Percentiles rank a stretch among this genome's conserved stretches.
These are phyloP conservation scores for Halichoeres trimaculatus DNA, from an alignment of 2,113 vertebrate species.

Conservation along the genomic window DNA sequence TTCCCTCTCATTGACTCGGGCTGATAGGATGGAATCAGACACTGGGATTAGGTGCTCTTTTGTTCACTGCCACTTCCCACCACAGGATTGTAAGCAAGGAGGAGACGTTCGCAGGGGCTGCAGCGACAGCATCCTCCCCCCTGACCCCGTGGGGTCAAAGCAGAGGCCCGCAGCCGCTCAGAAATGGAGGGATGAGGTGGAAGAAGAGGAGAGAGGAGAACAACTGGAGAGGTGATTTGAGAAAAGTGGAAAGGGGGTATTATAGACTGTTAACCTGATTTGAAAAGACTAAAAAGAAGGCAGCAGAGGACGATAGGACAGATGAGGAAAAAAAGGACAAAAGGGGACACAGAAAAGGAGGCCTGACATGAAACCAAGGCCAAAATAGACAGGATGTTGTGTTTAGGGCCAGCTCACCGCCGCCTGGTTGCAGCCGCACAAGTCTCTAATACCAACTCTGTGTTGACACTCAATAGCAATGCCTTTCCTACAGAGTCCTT, in stretches of 20 bases:
- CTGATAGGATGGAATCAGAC: slow-evolving; percentile 86
- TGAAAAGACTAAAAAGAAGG: slow-evolving; percentile 19
- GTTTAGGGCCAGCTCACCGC: slow-evolving; percentile 70
- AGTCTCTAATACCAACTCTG: slow-evolving; percentile 79
- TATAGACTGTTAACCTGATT: background rate
- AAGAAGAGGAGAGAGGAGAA: slow-evolving; percentile 34
- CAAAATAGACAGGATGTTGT: slow-evolving; percentile 78
- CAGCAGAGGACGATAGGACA: slow-evolving; percentile 1
- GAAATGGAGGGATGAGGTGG: slow-evolving; percentile 30
- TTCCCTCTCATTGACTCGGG: slow-evolving; percentile 82
- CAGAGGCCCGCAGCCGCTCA: slow-evolving; percentile 54
- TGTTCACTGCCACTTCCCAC: slow-evolving; percentile 84
- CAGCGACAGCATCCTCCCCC: slow-evolving; percentile 67
- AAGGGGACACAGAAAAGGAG: slow-evolving; percentile 50
- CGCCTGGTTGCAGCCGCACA: slow-evolving; percentile 65
- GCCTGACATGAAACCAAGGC: slow-evolving; percentile 59
- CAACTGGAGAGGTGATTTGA: slow-evolving; percentile 28
- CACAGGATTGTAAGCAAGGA: slow-evolving; percentile 79
- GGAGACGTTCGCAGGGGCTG: slow-evolving; percentile 78
- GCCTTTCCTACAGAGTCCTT: slow-evolving; percentile 82
- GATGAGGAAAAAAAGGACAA: slow-evolving; percentile 43
- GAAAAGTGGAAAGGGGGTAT: slow-evolving; percentile 2
- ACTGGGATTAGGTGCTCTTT: slow-evolving; percentile 84
- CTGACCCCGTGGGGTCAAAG: slow-evolving; percentile 74
- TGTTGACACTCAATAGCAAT: slow-evolving; percentile 83